Percentiles rank a stretch among this genome's conserved stretches.
phyloP scores from a whole-genome alignment of 2,797 vertebrate species.

The Chaetodon trifasciatus region DNA sequence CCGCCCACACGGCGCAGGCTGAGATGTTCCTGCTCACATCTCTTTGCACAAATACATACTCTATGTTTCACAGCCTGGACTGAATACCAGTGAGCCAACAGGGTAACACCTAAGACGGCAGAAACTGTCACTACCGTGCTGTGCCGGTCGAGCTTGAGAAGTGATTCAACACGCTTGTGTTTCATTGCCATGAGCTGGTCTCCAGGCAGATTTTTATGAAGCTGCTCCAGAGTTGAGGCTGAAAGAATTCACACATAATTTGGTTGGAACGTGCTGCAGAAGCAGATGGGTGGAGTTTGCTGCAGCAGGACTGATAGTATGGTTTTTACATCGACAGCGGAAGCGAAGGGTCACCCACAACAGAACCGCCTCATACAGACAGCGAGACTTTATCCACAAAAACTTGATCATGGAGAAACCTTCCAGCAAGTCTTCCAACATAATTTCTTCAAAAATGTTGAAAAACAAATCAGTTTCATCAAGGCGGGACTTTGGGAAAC shows the following conservation, averaged over 20 bases:
- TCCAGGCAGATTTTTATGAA: constrained; percentile 8
- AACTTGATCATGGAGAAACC: not conserved
- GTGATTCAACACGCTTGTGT: constrained; percentile 12
- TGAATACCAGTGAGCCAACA: constrained; percentile 10
- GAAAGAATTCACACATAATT: constrained; percentile 18
- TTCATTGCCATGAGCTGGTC: constrained; percentile 25
- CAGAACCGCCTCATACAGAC: not conserved
- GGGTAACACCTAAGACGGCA: constrained; percentile 7
- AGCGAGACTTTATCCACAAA: not conserved
- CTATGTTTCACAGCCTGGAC: constrained; percentile 17
- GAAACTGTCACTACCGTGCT: not conserved
- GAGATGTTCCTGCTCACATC: constrained; percentile 16
- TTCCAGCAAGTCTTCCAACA: not conserved
- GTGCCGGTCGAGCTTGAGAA: not conserved
- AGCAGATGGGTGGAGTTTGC: not conserved
- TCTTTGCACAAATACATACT: constrained; percentile 17
- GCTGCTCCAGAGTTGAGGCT: not conserved
- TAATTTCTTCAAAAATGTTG: not conserved
- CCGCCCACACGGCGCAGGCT: constrained; percentile 32
- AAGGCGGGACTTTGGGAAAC: not conserved
- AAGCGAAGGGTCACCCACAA: not conserved
- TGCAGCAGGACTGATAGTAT: not conserved
- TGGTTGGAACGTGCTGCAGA: not conserved
- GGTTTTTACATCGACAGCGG: not conserved
- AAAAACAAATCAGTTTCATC: no score